Evolutionary conservation across 2,888 invertebrate genomes (phyloP).

Genomic region (Netelia fuscicornis): DNA sequence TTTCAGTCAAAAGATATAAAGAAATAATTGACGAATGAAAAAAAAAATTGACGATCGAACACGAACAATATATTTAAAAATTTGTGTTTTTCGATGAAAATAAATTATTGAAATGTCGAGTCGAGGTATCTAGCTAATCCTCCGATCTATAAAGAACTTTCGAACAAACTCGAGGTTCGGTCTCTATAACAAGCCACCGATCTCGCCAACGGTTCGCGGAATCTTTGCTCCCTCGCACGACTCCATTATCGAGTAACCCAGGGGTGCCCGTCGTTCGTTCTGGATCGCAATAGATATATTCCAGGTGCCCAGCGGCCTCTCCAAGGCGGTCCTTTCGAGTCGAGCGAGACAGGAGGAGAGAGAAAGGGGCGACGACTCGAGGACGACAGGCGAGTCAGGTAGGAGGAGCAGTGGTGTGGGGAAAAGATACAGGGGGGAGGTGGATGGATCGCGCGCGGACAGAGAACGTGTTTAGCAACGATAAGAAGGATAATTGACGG

Average conservation of each 20-base stretch:
- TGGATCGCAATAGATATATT: constrained; percentile 30
- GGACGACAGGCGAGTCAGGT: constrained; percentile 27
- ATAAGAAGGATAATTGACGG: constrained; percentile 69
- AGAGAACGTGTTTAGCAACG: constrained; percentile 68
- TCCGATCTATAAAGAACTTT: background rate
- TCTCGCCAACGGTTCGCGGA: constrained; percentile 34
- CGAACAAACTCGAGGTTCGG: background rate
- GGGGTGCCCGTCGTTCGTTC: constrained; percentile 32
- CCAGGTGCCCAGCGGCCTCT: constrained; percentile 36
- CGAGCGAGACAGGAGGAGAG: constrained; percentile 26
- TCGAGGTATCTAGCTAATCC: background rate
- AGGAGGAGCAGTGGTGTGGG: background rate
- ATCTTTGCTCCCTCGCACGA: constrained; percentile 12
- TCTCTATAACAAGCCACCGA: background rate
- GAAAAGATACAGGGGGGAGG: background rate
- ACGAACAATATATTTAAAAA: no score
- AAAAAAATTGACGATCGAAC: no score
- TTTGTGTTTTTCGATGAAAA: background rate
- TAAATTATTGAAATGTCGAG: background rate
- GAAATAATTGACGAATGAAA: no score
- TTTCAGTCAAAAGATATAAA: no score
- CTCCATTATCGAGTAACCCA: constrained; percentile 51
- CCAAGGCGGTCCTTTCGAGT: constrained; percentile 36
- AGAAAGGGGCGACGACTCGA: constrained; percentile 20
- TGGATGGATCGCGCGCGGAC: constrained; percentile 30